phyloP scores from a whole-genome alignment of 1,140 invertebrate species.

The Heliothis subflexa region DNA sequence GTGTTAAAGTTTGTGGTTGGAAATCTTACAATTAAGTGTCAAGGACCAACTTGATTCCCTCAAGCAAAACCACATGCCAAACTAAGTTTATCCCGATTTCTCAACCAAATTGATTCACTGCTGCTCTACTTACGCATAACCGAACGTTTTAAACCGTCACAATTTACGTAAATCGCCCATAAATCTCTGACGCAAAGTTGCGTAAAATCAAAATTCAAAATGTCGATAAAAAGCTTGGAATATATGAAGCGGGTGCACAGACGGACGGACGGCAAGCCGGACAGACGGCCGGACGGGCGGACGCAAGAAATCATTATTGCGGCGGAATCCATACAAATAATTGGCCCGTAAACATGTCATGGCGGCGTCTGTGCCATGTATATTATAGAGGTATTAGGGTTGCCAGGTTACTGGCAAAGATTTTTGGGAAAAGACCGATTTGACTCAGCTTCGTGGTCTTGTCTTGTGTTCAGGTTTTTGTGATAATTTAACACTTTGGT shows the following conservation, averaged over 20 bases:
- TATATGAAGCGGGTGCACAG: slow-evolving; percentile 62
- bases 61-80: background rate
- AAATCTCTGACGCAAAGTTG: slow-evolving; percentile 67
- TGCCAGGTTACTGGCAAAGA: slow-evolving; percentile 46
- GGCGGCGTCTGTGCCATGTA: slow-evolving; percentile 83
- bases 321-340: slow-evolving; percentile 85
- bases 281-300: slow-evolving; percentile 63
- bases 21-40: too few relatives aligned
- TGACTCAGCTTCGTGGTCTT: too few relatives aligned
- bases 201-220: slow-evolving; percentile 71
- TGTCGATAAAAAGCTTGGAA: slow-evolving; percentile 67
- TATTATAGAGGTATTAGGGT: slow-evolving; percentile 80
- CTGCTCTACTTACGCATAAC: slow-evolving; percentile 34
- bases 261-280: slow-evolving; percentile 41
- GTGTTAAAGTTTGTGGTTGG: too few relatives aligned
- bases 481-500: too few relatives aligned
- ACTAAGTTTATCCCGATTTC: background rate
- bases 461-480: too few relatives aligned
- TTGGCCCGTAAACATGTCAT: slow-evolving; percentile 86
- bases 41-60: too few relatives aligned
- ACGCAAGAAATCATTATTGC: slow-evolving; percentile 85
- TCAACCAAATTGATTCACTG: slow-evolving; percentile 6
- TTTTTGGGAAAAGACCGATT: background rate
- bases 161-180: slow-evolving; percentile 49
- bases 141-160: slow-evolving; percentile 27